A percentile compares a stretch with the other conserved stretches of the same genome.
phyloP scores from a whole-genome alignment of 1,140 invertebrate species.

The Drosophila pseudoananassae region DNA sequence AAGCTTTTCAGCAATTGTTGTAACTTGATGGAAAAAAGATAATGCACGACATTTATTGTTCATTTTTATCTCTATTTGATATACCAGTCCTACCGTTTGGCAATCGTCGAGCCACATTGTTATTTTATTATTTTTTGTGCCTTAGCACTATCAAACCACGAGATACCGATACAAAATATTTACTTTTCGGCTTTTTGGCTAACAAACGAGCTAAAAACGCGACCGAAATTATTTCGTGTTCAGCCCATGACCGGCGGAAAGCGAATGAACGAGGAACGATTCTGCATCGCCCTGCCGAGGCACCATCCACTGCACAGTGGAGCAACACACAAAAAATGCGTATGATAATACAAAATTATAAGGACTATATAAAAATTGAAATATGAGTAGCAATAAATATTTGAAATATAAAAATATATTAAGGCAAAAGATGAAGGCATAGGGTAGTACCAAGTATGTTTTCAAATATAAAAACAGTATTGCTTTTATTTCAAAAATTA shows the following conservation, averaged over 20 bases:
- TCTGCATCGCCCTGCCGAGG: not conserved
- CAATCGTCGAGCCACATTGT: conserved; percentile 73
- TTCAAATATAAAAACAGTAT: too few relatives aligned
- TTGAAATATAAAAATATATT: too few relatives aligned
- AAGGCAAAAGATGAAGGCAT: too few relatives aligned
- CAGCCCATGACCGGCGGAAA: conserved; percentile 68
- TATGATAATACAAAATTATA: not conserved
- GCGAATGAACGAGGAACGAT: conserved; percentile 18
- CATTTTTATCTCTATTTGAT: not conserved
- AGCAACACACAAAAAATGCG: not conserved
- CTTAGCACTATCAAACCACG: not conserved
- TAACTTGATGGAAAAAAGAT: too few relatives aligned
- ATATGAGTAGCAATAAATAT: too few relatives aligned
- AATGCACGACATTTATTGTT: not conserved
- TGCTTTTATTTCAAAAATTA: too few relatives aligned
- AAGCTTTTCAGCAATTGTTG: too few relatives aligned
- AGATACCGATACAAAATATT: conserved; percentile 8
- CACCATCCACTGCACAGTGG: not conserved
- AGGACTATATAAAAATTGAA: not conserved
- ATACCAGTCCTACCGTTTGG: conserved; percentile 53
- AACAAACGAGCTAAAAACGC: conserved; percentile 43
- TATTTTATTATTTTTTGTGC: not conserved
- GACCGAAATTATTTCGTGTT: conserved; percentile 51
- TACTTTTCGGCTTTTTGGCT: not conserved
- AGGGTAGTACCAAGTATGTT: too few relatives aligned